phyloP scores from a whole-genome alignment of 2,797 vertebrate species.

The Premnoplex brunnescens region DNA sequence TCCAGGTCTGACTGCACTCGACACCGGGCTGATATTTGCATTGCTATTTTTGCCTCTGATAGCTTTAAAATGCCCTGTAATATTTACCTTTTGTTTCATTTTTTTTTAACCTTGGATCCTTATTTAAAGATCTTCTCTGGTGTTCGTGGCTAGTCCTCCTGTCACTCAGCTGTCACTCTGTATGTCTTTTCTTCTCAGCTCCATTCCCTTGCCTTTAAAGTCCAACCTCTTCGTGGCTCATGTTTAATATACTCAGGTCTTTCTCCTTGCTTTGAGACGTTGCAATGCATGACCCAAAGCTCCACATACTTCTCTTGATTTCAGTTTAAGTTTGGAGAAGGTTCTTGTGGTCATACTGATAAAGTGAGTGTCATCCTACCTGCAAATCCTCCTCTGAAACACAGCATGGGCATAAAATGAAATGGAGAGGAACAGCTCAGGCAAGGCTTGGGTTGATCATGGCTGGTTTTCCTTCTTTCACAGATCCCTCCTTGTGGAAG shows the following conservation, averaged over 20 bases:
- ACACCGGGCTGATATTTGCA: neutral
- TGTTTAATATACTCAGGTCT: neutral
- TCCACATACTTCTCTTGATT: neutral
- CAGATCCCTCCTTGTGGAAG: neutral
- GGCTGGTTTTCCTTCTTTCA: neutral
- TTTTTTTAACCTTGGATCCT: neutral
- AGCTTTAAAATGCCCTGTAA: neutral
- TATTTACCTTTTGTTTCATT: neutral
- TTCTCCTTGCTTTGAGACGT: neutral
- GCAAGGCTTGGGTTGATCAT: neutral
- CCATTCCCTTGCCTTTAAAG: neutral
- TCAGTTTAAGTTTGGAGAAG: neutral
- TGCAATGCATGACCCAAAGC: neutral
- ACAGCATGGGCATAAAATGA: neutral
- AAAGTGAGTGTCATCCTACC: neutral
- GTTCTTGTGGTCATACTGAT: neutral
- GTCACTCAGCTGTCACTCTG: neutral
- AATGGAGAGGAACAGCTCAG: neutral
- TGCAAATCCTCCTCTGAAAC: neutral
- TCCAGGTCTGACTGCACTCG: neutral
- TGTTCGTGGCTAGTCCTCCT: neutral
- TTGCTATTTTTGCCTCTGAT: neutral
- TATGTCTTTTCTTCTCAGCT: neutral
- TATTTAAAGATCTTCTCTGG: neutral
- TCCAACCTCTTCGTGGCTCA: neutral